Conservation (phyloP, 2,888 invertebrate genomes). For the Diadegma fenestrale region DNA sequence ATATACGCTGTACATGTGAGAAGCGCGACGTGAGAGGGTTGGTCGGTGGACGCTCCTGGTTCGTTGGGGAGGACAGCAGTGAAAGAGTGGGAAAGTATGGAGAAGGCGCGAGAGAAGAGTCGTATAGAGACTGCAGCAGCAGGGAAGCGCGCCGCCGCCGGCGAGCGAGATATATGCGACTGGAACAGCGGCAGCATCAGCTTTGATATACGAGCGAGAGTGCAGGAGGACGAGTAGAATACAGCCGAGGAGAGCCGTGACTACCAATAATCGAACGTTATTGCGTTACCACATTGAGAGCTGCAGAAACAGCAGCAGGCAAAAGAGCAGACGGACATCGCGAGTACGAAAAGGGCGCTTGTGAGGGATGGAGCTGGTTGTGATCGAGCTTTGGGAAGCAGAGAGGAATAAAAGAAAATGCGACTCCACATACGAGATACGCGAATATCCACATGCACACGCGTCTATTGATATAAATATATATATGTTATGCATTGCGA, state of each 20-base stretch:
- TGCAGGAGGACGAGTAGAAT: constrained; percentile 61
- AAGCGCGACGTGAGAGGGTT: constrained; percentile 47
- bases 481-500: constrained; percentile 8
- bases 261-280: constrained; percentile 83
- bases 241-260: constrained; percentile 73
- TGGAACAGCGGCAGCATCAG: constrained; percentile 67
- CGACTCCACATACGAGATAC: too few relatives aligned
- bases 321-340: constrained; percentile 46
- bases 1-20: not conserved
- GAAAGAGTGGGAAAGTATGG: constrained; percentile 22
- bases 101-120: constrained; percentile 54
- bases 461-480: not conserved
- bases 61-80: constrained; percentile 24
- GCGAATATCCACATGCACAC: not conserved
- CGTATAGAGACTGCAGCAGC: constrained; percentile 15
- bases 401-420: constrained; percentile 36
- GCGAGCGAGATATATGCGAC: constrained; percentile 57
- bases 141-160: constrained; percentile 31
- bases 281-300: constrained; percentile 78
- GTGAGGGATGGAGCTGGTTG: not conserved
- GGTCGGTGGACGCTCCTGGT: constrained; percentile 36
- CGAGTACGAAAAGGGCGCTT: not conserved
- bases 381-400: constrained; percentile 17
- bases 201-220: constrained; percentile 82
- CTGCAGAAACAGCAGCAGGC: constrained; percentile 45